Percentiles rank a stretch among this genome's conserved stretches.
phyloP scores from a whole-genome alignment of 2,888 invertebrate species.

The Andricus curvator region DNA sequence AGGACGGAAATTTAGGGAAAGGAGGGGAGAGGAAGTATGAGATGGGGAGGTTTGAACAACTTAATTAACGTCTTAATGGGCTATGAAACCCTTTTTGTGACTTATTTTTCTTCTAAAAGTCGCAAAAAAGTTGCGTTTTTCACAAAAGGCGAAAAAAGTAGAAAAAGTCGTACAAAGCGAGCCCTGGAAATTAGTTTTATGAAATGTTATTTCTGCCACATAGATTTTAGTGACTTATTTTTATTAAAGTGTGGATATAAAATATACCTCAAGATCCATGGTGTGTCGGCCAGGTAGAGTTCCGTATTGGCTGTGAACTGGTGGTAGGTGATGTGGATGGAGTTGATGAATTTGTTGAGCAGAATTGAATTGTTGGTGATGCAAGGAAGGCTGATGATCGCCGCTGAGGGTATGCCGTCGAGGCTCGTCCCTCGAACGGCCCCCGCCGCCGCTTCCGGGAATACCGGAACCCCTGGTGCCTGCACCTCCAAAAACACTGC shows the following conservation, averaged over 20 bases:
- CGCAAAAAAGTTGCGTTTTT: no score
- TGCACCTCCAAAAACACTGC: constrained; percentile 63
- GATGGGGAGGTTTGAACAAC: no score
- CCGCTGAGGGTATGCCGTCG: constrained; percentile 89
- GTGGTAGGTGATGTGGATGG: constrained; percentile 81
- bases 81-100: no score
- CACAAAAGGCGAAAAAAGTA: no score
- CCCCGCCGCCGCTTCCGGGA: constrained; percentile 64
- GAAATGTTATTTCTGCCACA: not conserved
- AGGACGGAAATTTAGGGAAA: no score
- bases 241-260: constrained; percentile 46
- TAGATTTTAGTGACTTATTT: not conserved
- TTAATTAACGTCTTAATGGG: no score
- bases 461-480: constrained; percentile 62
- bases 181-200: no score
- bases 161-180: no score
- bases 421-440: constrained; percentile 85
- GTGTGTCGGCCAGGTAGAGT: constrained; percentile 77
- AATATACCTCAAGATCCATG: constrained; percentile 88
- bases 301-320: constrained; percentile 81
- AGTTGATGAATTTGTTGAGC: constrained; percentile 72
- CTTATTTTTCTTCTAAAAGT: no score
- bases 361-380: constrained; percentile 79
- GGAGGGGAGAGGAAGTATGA: no score
- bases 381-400: constrained; percentile 84